A percentile compares a stretch with the other conserved stretches of the same genome.
Conservation (phyloP, 1,140 invertebrate species). For the Ylistrum balloti region DNA sequence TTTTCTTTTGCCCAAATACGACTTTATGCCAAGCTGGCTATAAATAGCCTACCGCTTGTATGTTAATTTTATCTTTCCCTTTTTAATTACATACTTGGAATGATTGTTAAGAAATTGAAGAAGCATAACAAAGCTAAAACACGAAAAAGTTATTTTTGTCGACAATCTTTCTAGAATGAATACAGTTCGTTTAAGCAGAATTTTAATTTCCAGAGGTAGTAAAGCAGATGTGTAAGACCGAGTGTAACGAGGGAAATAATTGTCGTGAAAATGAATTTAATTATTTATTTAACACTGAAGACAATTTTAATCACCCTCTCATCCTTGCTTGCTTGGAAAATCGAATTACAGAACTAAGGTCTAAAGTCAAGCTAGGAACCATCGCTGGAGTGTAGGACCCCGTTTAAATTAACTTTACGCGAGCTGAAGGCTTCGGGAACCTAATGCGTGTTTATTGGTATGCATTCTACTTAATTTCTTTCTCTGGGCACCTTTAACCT, state of each 20-base stretch:
- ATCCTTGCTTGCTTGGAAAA: constrained; percentile 28
- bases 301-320: constrained; percentile 34
- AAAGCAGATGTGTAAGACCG: constrained; percentile 4
- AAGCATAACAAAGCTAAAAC: no score
- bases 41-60: no score
- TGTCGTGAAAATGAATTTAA: neutral
- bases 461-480: neutral
- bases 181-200: neutral
- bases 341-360: neutral
- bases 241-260: neutral
- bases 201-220: neutral
- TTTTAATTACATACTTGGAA: no score
- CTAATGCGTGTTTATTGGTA: neutral
- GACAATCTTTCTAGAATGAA: no score
- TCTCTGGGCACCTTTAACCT: neutral
- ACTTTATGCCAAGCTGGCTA: no score
- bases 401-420: constrained; percentile 16
- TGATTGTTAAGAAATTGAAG: no score
- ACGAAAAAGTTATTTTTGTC: no score
- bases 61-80: no score
- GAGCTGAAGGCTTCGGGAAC: neutral
- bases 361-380: neutral
- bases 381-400: neutral
- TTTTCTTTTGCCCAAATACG: no score
- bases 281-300: constrained; percentile 34